phyloP scores from a whole-genome alignment of 2,113 vertebrate genomes.

The Hyaena hyaena region DNA sequence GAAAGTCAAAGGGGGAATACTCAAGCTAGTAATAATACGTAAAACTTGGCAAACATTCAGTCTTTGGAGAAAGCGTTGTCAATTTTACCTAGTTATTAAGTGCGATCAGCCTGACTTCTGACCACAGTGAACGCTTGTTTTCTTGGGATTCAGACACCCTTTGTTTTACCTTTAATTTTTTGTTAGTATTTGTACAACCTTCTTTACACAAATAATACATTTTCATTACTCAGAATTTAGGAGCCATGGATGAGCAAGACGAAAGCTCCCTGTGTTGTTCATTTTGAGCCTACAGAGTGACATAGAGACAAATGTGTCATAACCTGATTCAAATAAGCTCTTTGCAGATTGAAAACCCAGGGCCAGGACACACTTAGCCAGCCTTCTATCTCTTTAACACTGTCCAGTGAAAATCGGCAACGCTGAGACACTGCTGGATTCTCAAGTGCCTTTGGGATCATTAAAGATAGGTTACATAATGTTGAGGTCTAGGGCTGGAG shows the following conservation, averaged over 20 bases:
- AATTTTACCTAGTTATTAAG: background rate
- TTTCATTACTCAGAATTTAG: conserved; percentile 47
- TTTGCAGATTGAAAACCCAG: conserved; percentile 31
- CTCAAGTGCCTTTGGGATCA: conserved; percentile 63
- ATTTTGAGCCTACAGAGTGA: background rate
- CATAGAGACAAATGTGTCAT: background rate
- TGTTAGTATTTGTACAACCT: conserved; percentile 61
- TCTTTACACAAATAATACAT: conserved; percentile 53
- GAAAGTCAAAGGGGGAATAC: conserved; percentile 35
- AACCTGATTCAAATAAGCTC: background rate
- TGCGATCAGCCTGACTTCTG: conserved; percentile 49
- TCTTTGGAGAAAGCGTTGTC: conserved; percentile 25
- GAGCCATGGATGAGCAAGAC: background rate
- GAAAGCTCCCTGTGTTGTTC: background rate
- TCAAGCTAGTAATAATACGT: conserved; percentile 40
- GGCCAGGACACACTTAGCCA: conserved; percentile 17
- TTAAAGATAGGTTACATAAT: background rate
- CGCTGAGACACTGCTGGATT: conserved; percentile 35
- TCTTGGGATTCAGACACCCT: conserved; percentile 43
- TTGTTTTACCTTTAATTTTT: conserved; percentile 62
- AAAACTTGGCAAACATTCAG: background rate
- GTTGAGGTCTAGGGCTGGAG: background rate
- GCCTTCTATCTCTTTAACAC: background rate
- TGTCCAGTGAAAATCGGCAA: conserved; percentile 25
- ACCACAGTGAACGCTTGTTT: conserved; percentile 58